Percentiles rank a stretch among this genome's conserved stretches.
Conservation (phyloP, 2,113 vertebrate species). For the Oreochromis niloticus region DNA sequence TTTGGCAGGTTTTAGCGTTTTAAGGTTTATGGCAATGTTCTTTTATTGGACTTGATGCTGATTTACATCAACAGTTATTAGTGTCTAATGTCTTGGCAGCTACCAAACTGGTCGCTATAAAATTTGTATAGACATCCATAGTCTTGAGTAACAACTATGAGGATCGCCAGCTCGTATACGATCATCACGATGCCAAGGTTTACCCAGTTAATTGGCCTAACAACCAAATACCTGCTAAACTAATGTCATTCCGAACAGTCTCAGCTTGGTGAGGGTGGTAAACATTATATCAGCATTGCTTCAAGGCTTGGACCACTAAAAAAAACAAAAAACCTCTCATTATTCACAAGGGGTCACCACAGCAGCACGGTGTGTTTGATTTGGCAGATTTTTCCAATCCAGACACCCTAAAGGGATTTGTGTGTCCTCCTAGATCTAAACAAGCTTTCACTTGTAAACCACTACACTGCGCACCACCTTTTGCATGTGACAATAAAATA, state of each 20-base stretch:
- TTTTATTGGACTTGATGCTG: not conserved
- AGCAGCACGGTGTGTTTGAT: not conserved
- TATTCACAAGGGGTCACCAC: not conserved
- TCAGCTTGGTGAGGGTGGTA: not conserved
- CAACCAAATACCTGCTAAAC: not conserved
- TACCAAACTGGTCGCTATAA: not conserved
- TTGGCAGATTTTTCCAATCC: not conserved
- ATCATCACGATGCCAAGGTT: not conserved
- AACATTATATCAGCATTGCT: not conserved
- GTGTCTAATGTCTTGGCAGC: not conserved
- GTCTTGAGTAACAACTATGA: not conserved
- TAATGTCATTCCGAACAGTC: not conserved
- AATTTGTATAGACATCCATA: not conserved
- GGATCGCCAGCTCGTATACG: not conserved
- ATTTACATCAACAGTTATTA: not conserved
- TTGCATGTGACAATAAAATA: not conserved
- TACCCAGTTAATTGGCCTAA: not conserved
- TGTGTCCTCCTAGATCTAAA: not conserved
- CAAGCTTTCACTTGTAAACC: not conserved
- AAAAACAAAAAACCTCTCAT: rapidly evolving
- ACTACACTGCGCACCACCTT: not conserved
- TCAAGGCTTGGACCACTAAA: not conserved
- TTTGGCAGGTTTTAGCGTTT: not conserved
- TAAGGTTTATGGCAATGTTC: not conserved
- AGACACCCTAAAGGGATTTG: not conserved